Evolutionary conservation across 2,888 invertebrate species (phyloP).

Genomic region (Papilio elwesi): DNA sequence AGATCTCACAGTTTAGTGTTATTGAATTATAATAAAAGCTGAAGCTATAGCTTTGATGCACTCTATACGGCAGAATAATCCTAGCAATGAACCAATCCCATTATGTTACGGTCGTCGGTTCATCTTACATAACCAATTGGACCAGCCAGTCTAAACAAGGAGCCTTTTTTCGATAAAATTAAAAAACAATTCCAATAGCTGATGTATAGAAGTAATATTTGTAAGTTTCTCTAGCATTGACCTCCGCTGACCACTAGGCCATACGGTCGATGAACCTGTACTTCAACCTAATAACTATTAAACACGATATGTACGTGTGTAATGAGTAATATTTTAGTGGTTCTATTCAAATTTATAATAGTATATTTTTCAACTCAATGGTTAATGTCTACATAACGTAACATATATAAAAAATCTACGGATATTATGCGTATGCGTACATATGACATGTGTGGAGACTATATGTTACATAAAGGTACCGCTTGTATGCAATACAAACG

Average conservation of each 20-base stretch:
- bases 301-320: conserved; percentile 10
- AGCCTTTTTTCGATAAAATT: not conserved
- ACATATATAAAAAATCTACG: too few relatives aligned
- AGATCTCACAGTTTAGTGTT: too few relatives aligned
- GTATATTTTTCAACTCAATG: too few relatives aligned
- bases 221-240: not conserved
- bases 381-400: too few relatives aligned
- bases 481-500: not conserved
- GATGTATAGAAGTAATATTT: too few relatives aligned
- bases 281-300: not conserved
- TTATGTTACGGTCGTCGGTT: too few relatives aligned
- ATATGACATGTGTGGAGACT: not conserved
- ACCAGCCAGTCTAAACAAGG: not conserved
- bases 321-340: not conserved
- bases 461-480: not conserved
- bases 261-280: not conserved
- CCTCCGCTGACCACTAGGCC: not conserved
- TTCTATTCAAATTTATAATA: too few relatives aligned
- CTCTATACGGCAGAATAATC: too few relatives aligned
- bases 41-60: not conserved
- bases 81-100: too few relatives aligned
- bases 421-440: too few relatives aligned
- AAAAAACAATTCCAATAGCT: not conserved
- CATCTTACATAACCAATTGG: too few relatives aligned
- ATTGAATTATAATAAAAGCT: too few relatives aligned